Evolutionary conservation across 1,140 invertebrate genomes (phyloP), one percentile per base, ranked within the genome.

Genomic region (Bathynomus jamesi): DNA sequence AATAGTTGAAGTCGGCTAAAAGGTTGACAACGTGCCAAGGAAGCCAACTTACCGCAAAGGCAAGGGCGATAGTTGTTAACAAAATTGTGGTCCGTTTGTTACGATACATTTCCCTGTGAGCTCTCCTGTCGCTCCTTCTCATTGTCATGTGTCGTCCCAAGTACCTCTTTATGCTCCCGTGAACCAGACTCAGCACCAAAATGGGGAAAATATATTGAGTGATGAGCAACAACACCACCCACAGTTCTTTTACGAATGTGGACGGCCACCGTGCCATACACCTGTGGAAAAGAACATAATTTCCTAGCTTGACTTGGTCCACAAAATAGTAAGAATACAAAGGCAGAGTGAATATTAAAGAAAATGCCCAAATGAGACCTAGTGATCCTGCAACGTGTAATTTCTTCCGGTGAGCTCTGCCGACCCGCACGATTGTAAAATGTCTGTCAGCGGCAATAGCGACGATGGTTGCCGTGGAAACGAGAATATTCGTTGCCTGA

Each of bases 401-500:
- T 21, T 69, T 68, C 53, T 65, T 77, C n/a, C 76, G 27, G 11
- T 67, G 53, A 4, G 76, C 72, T 28, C 72, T 60, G 2, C 76
- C 76, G n/a, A 72, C 76, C 29, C 67, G 65, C 17, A 86, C 84
- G 78, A 87, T 86, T 17, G 85, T 84, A 78, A 85, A 80, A 73
- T 83, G 87, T 24, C 87, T 81, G 76, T 87, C 86, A 0, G 87
- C 78, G 10, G 87, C 87, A 21, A 88, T 88, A 28, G 85, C 86
- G 0, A 86, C 86, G 30, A 88, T 86, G 67, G 86, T 87, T 27
- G 85, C 84, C 3, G 86, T 85, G 0, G 86, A 86, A 21, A 87
- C 85, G 79, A 87, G 86, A 27, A 88, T 84, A 76, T 87, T 87
- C 32, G 85, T 84, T 3, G 85, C 86, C 78, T 87, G 85, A 5